Evolutionary conservation across 2,888 invertebrate species (phyloP), one percentile per base, ranked within the genome.

Genomic region (Elegia similella): DNA sequence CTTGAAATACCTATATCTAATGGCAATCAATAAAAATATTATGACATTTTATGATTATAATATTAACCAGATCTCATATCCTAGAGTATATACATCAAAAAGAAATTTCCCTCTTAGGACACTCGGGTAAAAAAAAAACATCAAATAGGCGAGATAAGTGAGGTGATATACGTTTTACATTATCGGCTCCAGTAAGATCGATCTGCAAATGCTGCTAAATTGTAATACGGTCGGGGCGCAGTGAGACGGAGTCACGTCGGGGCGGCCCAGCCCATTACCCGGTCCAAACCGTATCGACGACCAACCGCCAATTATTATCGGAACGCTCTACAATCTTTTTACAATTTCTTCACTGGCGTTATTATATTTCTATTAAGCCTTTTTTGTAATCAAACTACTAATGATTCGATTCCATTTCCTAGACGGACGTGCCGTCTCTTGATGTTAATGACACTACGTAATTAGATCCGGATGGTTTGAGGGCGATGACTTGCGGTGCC

Each of bases 321-420:
- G 86, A 86, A 84, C 84, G 88, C 89, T 89, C 90, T 80, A 90
- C 91, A 91, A 91, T 91, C 91, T 91, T 91, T 91, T 90, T 89
- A 91, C 91, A 90, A 91, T 90, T 90, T 90, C 90, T 88, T 88
- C 90, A 86, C 84, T 79, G 79, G 77, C 84, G 90, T 91, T 91
- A 91, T 91, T 91, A 91, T 91, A 88, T 91, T 90, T 91, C 90
- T 91, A 90, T 91, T 91, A 91, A 90, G 90, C 88, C 89, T 89
- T 91, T 91, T 91, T 91, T 89, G 89, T 90, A 90, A 91, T 90
- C 91, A 89, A 88, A 90, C 89, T 87, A 86, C 90, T 91, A 90
- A 91, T 90, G 91, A 91, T 91, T 91, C 90, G 91, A 91, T 90
- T 89, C 90, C 90, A 91, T 89, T 91, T 89, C 90, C 90, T 88